Evolutionary conservation across 2,113 vertebrate genomes (phyloP), one percentile per base, ranked within the genome.

Genomic region (Drymodes brunneopygia): DNA sequence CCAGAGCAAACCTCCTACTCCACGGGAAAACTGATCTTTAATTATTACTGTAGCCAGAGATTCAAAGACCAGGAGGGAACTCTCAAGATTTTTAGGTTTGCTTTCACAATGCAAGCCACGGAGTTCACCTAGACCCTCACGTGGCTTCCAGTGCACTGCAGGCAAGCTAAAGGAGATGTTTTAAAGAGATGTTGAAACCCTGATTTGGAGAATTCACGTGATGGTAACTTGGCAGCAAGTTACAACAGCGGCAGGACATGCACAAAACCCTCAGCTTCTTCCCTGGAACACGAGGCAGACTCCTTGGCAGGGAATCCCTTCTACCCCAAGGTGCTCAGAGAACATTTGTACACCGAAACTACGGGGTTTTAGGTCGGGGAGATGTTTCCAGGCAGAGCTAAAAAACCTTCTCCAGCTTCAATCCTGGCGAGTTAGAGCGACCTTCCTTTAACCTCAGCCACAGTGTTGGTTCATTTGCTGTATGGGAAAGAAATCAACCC

Each of bases 281-380:
- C 5, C 1, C 71, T 73, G 3, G 5, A 53, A 66, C 71, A 42
- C 0, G 0, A 60, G 48, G 13, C 31, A 2, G 5, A 33, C 8
- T n/a, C 61, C 61, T 81, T 6, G 20, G 47, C 62, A 86, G 42
- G 25, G 72, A 84, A 71, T 25, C 36, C 45, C 53, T 66, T 11
- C 0, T 1, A 23, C 4, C n/a, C 92, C 2, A 0, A 29, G n/a
- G 47, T 3, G 1, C 48, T 56, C 64, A 12, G 71, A 61, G 67
- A 83, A 6, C 48, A 8, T 67, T 71, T 13, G 7, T 54, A 48
- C 21, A 0, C 58, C 25, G 45, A 54, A 38, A 38, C 11, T 11
- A 21, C 2, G 5, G 61, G 35, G 29, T 15, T 89, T 90, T 42
- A 53, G 58, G 28, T 16, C 71, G 23, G 44, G 57, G 42, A 83